These are phyloP conservation scores for Psittacula cyanocephala DNA, from an alignment of 2,113 vertebrate genomes.

Conservation along the genomic window DNA sequence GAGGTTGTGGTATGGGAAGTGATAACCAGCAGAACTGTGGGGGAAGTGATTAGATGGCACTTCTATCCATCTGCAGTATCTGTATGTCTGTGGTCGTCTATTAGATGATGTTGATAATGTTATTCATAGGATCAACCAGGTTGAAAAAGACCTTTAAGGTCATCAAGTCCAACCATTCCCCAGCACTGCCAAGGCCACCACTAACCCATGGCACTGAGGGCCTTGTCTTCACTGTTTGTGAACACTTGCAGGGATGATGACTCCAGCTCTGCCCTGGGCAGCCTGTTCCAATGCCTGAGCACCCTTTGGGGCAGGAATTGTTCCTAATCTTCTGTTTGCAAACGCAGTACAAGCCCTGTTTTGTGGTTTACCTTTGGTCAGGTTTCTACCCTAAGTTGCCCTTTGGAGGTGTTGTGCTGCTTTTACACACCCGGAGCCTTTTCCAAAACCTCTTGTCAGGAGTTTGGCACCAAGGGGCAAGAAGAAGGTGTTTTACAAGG, in stretches of 20 bases:
- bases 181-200: background rate
- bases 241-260: background rate
- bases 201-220: background rate
- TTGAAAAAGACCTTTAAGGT: background rate
- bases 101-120: background rate
- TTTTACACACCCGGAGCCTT: background rate
- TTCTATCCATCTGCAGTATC: background rate
- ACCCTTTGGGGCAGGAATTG: background rate
- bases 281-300: background rate
- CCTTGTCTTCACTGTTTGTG: background rate
- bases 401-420: background rate
- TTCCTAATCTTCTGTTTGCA: background rate
- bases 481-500: background rate
- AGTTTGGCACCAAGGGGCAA: background rate
- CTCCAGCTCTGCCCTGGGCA: background rate
- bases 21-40: rapidly evolving
- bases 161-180: background rate
- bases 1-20: background rate
- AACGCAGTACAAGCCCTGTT: rapidly evolving
- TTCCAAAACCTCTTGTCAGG: background rate
- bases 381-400: background rate
- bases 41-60: background rate
- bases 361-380: background rate
- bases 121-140: background rate
- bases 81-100: background rate